These are phyloP conservation scores for Rhombomys opimus DNA, from an alignment of 2,113 vertebrate genomes.

Conservation along the genomic window DNA sequence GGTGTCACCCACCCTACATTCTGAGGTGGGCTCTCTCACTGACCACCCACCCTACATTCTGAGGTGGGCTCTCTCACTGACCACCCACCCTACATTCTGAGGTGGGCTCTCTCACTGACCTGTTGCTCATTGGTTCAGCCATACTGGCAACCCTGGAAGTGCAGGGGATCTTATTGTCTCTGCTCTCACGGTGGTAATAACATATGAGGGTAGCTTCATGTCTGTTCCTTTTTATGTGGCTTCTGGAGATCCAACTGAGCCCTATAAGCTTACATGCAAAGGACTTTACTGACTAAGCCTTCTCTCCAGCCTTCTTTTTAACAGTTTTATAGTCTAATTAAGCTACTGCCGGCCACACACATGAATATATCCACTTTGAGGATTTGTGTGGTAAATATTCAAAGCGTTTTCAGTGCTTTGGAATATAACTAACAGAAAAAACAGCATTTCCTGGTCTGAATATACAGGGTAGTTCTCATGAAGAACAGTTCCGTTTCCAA, in stretches of 20 bases:
- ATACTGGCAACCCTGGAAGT: neutral
- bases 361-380: neutral
- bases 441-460: neutral
- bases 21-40: neutral
- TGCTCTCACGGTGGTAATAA: neutral
- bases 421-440: neutral
- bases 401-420: neutral
- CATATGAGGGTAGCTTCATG: neutral
- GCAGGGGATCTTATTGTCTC: neutral
- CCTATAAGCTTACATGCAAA: neutral
- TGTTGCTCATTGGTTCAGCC: neutral
- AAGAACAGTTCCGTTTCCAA: slow-evolving; percentile 37
- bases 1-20: neutral
- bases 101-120: neutral
- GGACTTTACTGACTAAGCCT: neutral
- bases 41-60: neutral
- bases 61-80: neutral
- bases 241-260: neutral
- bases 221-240: neutral
- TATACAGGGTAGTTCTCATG: neutral
- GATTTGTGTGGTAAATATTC: neutral
- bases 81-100: too few species aligned
- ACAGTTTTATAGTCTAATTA: neutral
- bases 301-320: neutral
- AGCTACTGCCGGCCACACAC: neutral